Evolutionary conservation across 53 echinoderm and acorn worm genomes (phyloP).

Genomic region (Patiria pectinifera): DNA sequence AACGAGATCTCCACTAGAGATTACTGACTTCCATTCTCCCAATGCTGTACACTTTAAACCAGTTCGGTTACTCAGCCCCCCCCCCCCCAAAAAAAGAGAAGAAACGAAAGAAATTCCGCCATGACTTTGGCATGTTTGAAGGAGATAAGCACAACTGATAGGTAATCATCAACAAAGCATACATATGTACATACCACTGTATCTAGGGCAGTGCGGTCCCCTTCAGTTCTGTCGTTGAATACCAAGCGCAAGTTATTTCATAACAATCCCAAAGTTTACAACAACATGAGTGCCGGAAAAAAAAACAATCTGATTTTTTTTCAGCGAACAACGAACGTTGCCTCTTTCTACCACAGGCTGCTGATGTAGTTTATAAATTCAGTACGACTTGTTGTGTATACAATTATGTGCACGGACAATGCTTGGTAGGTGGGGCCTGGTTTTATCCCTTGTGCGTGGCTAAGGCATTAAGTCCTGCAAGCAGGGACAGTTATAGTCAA

Average conservation of each 20-base stretch:
- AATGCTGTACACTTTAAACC: not conserved
- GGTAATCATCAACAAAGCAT: not conserved
- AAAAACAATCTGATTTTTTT: no score
- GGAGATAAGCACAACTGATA: not conserved
- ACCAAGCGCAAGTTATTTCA: slow-evolving; percentile 12
- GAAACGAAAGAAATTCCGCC: not conserved
- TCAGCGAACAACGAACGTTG: no score
- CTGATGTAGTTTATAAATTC: not conserved
- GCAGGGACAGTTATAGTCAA: slow-evolving; percentile 35
- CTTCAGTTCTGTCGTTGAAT: not conserved
- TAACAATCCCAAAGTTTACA: slow-evolving; percentile 1
- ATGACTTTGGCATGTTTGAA: slow-evolving; percentile 21
- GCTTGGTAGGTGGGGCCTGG: not conserved
- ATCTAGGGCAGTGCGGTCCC: not conserved
- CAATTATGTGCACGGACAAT: not conserved
- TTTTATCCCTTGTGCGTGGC: not conserved
- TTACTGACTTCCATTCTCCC: not conserved
- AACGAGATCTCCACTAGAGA: not conserved
- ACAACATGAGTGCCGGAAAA: no score
- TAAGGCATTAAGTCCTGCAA: not conserved
- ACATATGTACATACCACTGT: slow-evolving; percentile 15
- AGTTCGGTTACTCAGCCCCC: not conserved
- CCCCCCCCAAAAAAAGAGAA: not conserved
- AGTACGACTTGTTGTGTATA: not conserved
- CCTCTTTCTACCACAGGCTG: not conserved